These are phyloP conservation scores for Temnopleurus reevesii DNA, from an alignment of 53 echinoderm and acorn worm species.

Conservation along the genomic window DNA sequence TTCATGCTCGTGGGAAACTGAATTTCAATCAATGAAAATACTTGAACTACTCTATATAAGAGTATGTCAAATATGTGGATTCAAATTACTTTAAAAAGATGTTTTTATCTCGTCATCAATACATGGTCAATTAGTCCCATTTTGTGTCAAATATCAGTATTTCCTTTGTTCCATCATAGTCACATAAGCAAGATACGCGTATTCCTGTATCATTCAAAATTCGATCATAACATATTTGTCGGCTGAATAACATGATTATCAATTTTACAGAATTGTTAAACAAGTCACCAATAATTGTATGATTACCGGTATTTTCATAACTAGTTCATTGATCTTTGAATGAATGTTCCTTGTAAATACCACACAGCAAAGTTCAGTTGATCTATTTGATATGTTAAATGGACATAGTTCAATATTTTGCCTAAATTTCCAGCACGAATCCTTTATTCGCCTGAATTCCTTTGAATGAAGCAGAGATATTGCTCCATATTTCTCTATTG, in stretches of 20 bases:
- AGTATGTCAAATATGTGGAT: slow-evolving; percentile 24
- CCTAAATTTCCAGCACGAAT: not conserved
- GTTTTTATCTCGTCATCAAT: not conserved
- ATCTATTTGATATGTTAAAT: not conserved
- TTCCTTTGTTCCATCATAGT: not conserved
- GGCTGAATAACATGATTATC: not conserved
- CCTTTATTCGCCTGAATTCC: not conserved
- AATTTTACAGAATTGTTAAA: not conserved
- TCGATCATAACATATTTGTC: not conserved
- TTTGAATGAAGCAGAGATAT: slow-evolving; percentile 16
- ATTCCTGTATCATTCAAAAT: not conserved
- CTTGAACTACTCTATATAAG: not conserved
- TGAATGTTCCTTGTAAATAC: not conserved
- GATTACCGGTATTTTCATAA: not conserved
- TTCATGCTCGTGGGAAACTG: not conserved
- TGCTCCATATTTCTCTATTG: slow-evolving; percentile 24
- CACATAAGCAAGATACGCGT: not conserved
- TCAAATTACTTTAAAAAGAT: not conserved
- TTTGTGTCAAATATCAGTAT: not conserved
- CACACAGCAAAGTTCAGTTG: not conserved
- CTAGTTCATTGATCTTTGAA: not conserved
- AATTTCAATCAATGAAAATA: not conserved
- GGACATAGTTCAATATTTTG: slow-evolving; percentile 25
- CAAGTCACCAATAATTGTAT: not conserved
- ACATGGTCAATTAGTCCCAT: slow-evolving; percentile 21